Evolutionary conservation across 2,888 invertebrate genomes (phyloP), one percentile per base, ranked within the genome.

Genomic region (Sylvicola cinctus): DNA sequence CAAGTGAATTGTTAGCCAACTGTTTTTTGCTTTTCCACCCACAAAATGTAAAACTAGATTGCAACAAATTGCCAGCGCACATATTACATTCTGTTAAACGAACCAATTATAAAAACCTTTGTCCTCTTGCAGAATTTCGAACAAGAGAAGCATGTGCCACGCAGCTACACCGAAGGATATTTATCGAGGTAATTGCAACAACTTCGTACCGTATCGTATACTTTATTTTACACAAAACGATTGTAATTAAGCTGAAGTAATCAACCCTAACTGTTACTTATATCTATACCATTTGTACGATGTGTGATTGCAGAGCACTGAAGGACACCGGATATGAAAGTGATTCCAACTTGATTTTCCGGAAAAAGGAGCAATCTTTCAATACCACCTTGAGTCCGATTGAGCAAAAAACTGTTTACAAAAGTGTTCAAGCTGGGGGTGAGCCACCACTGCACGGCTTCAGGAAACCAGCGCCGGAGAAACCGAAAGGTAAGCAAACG

Each of bases 371-470:
- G 43, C 68, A 72, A 43, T 61, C 63, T 26, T 68, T 68, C 30
- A 61, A 63, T 15, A 70, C 70, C 41, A 64, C 62, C 1, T 56
- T 84, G 35, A 84, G 78, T 43, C 85, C 84, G 2, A 68, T 74
- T n/a, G 83, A 88, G 50, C 75, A 85, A 45, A 71, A 75, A 40
- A 72, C 77, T 39, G 79, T 78, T 10, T 95, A 95, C 59, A 76
- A 78, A 49, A 75, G 73, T 41, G 71, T 95, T 36, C 93, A 93
- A 52, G 77, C 78, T 38, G 95, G 95, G 1, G 93, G 91, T 0
- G 93, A 95, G 57, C 87, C 93, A 3, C 95, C 95, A 1, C 63
- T 88, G 8, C 71, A 84, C 49, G 95, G 95, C 29, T 73, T 95
- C 50, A 69, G 91, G 30, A 91, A 91, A 49, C 76, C 76, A 13